A percentile compares a stretch with the other conserved stretches of the same genome.
phyloP scores from a whole-genome alignment of 2,888 invertebrate genomes.

The Tipula helvola region DNA sequence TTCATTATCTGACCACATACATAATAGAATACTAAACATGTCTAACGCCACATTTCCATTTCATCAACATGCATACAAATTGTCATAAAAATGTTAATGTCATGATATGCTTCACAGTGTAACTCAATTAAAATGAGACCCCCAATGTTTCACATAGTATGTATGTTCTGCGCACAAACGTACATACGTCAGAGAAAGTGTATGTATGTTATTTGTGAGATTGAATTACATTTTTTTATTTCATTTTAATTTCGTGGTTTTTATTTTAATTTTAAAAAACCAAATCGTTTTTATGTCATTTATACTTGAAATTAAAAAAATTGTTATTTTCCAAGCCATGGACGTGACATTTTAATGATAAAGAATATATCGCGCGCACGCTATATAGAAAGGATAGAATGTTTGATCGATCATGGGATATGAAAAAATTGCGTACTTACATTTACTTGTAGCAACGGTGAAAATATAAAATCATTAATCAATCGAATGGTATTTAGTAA shows the following conservation, averaged over 20 bases:
- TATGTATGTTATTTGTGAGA: background rate
- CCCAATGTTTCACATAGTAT: background rate
- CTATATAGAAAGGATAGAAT: background rate
- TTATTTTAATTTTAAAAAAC: background rate
- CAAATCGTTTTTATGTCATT: too few relatives aligned
- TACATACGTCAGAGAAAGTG: background rate
- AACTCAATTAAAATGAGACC: background rate
- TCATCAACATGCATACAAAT: background rate
- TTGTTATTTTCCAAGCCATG: background rate
- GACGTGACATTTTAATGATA: background rate
- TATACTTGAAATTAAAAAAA: background rate
- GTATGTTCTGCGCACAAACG: background rate
- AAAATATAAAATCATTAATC: background rate
- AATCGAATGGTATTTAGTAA: background rate
- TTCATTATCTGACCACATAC: too few relatives aligned
- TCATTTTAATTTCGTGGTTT: background rate
- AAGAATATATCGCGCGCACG: background rate
- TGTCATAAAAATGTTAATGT: too few relatives aligned
- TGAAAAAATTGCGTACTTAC: background rate
- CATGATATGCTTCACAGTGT: background rate
- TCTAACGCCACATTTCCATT: background rate
- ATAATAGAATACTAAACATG: too few relatives aligned
- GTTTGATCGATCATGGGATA: background rate
- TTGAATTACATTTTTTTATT: background rate
- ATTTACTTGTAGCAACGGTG: background rate